phyloP scores from a whole-genome alignment of 64 coral and sea anemone species.

The Anthopleura sola region DNA sequence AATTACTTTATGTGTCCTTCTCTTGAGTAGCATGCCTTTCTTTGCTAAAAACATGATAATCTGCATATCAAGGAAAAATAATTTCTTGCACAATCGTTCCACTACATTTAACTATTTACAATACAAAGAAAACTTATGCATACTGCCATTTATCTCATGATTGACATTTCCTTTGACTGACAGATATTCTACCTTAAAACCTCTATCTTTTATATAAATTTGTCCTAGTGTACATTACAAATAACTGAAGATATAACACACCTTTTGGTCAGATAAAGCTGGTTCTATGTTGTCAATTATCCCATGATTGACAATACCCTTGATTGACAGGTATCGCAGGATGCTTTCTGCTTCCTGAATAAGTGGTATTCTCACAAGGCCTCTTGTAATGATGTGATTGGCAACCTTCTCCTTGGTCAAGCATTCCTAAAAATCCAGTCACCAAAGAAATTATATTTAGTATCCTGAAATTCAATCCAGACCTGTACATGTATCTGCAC shows the following conservation, averaged over 20 bases:
- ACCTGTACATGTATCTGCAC: no score
- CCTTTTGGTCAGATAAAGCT: not conserved
- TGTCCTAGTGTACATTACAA: not conserved
- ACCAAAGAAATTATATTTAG: not conserved
- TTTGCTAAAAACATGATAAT: no score
- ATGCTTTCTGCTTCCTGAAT: slow-evolving; percentile 57
- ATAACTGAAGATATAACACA: not conserved
- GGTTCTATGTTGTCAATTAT: slow-evolving; percentile 36
- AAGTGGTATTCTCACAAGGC: slow-evolving; percentile 68
- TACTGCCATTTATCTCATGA: slow-evolving; percentile 58
- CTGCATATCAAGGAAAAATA: no score
- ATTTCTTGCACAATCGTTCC: no score
- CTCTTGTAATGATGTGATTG: slow-evolving; percentile 78
- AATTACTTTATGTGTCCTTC: no score
- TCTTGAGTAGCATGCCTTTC: no score
- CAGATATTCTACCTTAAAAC: no score
- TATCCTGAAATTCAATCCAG: no score
- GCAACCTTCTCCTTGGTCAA: slow-evolving; percentile 64
- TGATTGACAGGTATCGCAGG: slow-evolving; percentile 61
- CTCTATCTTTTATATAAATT: no score
- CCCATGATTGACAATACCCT: slow-evolving; percentile 86
- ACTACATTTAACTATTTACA: no score
- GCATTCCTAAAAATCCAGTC: slow-evolving; percentile 45
- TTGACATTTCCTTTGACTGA: slow-evolving; percentile 77
- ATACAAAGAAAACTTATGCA: no score